Evolutionary conservation across 2,797 vertebrate genomes (phyloP), one percentile per base, ranked within the genome.

Genomic region (Enteromius radiatus): DNA sequence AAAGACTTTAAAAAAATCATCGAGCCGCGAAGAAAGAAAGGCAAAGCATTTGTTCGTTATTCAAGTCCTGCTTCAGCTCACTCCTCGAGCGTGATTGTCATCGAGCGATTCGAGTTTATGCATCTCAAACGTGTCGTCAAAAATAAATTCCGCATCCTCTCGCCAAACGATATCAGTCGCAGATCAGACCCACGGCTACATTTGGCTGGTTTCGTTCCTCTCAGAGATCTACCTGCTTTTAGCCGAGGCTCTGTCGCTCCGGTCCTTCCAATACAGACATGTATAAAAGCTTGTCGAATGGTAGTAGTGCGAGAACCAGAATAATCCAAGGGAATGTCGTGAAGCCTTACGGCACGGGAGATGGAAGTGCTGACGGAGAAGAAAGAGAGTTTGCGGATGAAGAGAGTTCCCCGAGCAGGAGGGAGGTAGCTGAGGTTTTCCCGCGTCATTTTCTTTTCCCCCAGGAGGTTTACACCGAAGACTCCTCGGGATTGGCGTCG

Each of bases 401-500:
- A 89, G 84, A 92, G 90, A 90, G 76, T 92, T 91, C 94, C 93
- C 91, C 70, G 28, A 65, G 69, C 86, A 90, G 89, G 93, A 94
- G 92, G 92, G 94, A 95, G 95, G 95, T 95, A 95, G 94, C 87
- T 92, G 90, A 91, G 91, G 93, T 93, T 91, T 88, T 90, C 77
- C 43, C 43, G 43, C 74, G 81, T 89, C 36, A 10, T 56, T 23
- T 81, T 64, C 10, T 41, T 43, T 12, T 11, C 2, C 9, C 76
- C 33, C 31, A 81, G 45, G 84, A 81, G 88, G 86, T 89, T 91
- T 97, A 98, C 88, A 99, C 97, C 0, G 97, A 98, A 0, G 97
- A 99, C 93, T 99, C 98, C 94, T 99, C 97, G 0, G 98, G 98
- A 91, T 98, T 99, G 52, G 98, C 97, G 80, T 99, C 97, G 0